Evolutionary conservation across 2,888 invertebrate species (phyloP).

Genomic region (Nezara viridula): DNA sequence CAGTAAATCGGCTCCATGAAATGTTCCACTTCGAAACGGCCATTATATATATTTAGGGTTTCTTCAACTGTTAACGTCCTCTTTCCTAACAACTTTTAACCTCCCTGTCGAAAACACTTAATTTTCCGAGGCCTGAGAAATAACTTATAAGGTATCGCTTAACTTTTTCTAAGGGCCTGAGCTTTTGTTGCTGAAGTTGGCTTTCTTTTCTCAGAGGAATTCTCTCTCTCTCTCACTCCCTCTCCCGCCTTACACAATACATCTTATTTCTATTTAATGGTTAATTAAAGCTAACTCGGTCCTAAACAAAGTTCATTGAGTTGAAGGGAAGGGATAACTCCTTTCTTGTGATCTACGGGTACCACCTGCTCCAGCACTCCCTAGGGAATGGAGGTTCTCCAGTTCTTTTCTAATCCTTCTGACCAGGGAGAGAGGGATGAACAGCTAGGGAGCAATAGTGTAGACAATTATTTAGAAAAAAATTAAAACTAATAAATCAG

Average conservation of each 20-base stretch:
- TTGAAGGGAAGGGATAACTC: background rate
- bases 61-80: background rate
- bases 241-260: background rate
- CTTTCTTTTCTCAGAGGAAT: background rate
- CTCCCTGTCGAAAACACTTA: slow-evolving; percentile 5
- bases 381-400: background rate
- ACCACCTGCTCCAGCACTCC: background rate
- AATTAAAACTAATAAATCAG: too few species aligned
- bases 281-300: background rate
- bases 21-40: background rate
- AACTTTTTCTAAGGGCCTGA: background rate
- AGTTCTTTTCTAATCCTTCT: background rate
- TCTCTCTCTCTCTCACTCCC: too few species aligned
- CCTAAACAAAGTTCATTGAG: background rate
- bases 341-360: background rate
- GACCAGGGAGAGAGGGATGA: background rate
- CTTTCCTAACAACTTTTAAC: background rate
- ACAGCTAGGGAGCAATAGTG: background rate
- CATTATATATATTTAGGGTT: slow-evolving; percentile 1
- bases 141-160: slow-evolving; percentile 11
- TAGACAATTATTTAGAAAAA: background rate
- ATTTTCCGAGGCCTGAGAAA: background rate
- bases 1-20: background rate
- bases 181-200: background rate
- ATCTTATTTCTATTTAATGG: slow-evolving; percentile 21